Evolutionary conservation across 64 coral and sea anemone genomes (phyloP).

Genomic region (Montipora efflorescens): DNA sequence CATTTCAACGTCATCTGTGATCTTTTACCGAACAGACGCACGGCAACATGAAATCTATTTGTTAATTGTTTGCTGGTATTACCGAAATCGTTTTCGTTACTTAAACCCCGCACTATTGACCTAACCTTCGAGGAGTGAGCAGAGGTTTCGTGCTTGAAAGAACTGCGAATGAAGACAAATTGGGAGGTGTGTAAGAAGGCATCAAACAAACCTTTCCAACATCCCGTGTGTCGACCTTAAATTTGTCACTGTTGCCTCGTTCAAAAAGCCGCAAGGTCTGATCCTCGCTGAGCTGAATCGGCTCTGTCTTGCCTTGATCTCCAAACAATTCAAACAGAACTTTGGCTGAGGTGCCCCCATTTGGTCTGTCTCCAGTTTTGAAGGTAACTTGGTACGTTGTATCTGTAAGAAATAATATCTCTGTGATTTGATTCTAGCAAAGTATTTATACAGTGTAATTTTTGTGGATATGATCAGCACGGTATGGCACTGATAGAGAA

Average conservation of each 20-base stretch:
- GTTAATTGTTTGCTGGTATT: no score
- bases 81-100: no score
- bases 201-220: constrained; percentile 61
- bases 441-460: background rate
- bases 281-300: constrained; percentile 58
- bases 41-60: no score
- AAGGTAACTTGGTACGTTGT: constrained; percentile 60
- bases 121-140: no score
- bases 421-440: background rate
- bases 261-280: constrained; percentile 47
- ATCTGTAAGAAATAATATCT: constrained; percentile 18
- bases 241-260: constrained; percentile 61
- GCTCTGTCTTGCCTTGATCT: constrained; percentile 61
- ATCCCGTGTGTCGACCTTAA: constrained; percentile 69
- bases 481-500: no score
- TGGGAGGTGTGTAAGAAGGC: no score
- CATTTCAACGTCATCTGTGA: no score
- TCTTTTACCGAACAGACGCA: no score
- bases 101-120: no score
- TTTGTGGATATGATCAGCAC: no score
- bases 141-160: no score
- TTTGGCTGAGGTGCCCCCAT: constrained; percentile 64
- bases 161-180: no score
- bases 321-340: constrained; percentile 69
- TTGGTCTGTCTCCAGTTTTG: constrained; percentile 62